These are phyloP conservation scores for Oncorhynchus keta DNA, from an alignment of 2,113 vertebrate species.

Conservation along the genomic window DNA sequence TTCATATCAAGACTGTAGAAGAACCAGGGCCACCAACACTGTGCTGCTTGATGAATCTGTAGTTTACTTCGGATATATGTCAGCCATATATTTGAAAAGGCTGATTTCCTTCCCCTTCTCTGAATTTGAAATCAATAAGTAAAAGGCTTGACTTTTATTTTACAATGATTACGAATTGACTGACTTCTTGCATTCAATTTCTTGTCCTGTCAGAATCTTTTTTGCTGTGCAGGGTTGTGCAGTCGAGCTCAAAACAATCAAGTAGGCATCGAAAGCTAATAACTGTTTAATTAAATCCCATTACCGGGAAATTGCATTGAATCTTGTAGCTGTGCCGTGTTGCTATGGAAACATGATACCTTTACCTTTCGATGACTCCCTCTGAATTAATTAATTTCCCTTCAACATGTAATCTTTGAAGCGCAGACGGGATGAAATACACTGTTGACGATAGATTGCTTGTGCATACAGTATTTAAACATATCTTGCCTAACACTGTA, in stretches of 20 bases:
- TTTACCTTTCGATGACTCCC: conserved; percentile 16
- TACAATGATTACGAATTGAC: conserved; percentile 18
- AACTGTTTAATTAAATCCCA: conserved; percentile 67
- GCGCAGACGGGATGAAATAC: neutral
- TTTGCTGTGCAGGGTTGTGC: conserved; percentile 15
- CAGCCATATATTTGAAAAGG: conserved; percentile 24
- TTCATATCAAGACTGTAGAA: neutral
- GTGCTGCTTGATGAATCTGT: conserved; percentile 34
- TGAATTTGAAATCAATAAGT: conserved; percentile 35
- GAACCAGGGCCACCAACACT: conserved; percentile 16
- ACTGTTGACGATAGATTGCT: neutral
- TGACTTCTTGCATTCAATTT: conserved; percentile 37
- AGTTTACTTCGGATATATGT: conserved; percentile 44
- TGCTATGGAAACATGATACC: conserved; percentile 41
- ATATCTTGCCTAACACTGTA: neutral
- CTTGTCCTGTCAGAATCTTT: conserved; percentile 44
- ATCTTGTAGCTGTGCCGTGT: conserved; percentile 36
- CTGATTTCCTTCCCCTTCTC: conserved; percentile 28
- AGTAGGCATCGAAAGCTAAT: conserved; percentile 59
- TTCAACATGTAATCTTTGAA: conserved; percentile 6
- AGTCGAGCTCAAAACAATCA: conserved; percentile 51
- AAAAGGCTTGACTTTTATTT: conserved; percentile 8
- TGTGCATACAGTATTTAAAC: neutral
- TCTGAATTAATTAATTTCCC: conserved; percentile 17
- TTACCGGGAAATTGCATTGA: conserved; percentile 55